A percentile compares a stretch with the other conserved stretches of the same genome.
Conservation (phyloP, 1,140 invertebrate species). For the Platyscapa corneri region DNA sequence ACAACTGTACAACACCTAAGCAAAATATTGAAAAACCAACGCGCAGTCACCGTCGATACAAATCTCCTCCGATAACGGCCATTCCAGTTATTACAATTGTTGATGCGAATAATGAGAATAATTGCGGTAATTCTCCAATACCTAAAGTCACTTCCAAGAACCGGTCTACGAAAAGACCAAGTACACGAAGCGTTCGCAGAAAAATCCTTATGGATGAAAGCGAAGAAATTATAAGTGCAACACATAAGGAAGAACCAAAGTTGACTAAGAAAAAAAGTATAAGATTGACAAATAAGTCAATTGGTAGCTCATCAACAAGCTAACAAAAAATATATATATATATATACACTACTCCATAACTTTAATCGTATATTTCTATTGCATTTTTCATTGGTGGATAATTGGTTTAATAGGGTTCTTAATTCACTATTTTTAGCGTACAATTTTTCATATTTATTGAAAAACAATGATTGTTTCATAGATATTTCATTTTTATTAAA, state of each 20-base stretch:
- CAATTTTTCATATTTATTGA: background rate
- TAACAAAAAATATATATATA: background rate
- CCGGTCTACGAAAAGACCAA: background rate
- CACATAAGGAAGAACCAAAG: background rate
- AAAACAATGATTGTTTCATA: background rate
- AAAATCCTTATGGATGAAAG: conserved; percentile 40
- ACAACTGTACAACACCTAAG: conserved; percentile 40
- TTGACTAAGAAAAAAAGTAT: conserved; percentile 12
- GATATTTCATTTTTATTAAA: background rate
- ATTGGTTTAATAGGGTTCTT: background rate
- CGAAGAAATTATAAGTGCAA: background rate
- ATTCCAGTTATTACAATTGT: conserved; percentile 21
- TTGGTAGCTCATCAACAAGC: background rate
- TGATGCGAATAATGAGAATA: background rate
- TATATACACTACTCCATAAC: no score
- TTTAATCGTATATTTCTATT: background rate
- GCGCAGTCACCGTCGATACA: conserved; percentile 7
- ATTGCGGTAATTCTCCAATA: background rate
- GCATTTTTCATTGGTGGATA: background rate
- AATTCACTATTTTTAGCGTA: background rate
- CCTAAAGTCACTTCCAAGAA: background rate
- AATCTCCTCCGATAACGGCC: conserved; percentile 18
- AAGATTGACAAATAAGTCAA: background rate
- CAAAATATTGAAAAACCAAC: conserved; percentile 16
- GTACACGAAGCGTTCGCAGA: conserved; percentile 16